Evolutionary conservation across 2,888 invertebrate species (phyloP).

Genomic region (Spialia ferax): DNA sequence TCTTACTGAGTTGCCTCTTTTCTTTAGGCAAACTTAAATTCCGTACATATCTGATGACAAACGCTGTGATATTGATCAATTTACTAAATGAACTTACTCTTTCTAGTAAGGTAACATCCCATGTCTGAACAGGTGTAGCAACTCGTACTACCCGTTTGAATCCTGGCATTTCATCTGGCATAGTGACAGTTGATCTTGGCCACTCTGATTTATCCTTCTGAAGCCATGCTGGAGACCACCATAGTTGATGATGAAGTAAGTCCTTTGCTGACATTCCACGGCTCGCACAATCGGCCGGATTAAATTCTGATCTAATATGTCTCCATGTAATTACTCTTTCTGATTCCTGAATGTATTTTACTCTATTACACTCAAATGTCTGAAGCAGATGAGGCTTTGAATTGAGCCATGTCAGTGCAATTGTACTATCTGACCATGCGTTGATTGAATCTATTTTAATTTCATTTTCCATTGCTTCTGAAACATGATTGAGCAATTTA

Average conservation of each 20-base stretch:
- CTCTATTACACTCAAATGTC: constrained; percentile 18
- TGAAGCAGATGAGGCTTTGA: constrained; percentile 15
- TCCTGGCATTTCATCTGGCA: constrained; percentile 7
- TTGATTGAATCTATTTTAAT: not conserved
- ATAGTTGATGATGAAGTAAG: constrained; percentile 1
- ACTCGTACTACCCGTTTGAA: constrained; percentile 5
- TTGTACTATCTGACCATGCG: constrained; percentile 20
- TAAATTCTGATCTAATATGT: constrained; percentile 7
- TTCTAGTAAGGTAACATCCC: constrained; percentile 5
- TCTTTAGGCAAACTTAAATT: not conserved
- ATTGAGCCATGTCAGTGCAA: constrained; percentile 5
- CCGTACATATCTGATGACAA: not conserved
- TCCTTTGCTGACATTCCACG: constrained; percentile 18
- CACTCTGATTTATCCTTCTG: constrained; percentile 2
- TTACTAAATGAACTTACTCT: constrained; percentile 11
- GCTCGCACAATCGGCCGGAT: constrained; percentile 9
- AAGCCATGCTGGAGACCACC: constrained; percentile 20
- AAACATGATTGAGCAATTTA: constrained; percentile 11
- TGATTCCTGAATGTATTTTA: constrained; percentile 20
- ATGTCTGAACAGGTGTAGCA: not conserved
- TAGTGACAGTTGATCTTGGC: constrained; percentile 13
- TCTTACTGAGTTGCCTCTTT: not conserved
- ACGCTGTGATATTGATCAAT: constrained; percentile 11
- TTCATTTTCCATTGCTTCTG: not conserved
- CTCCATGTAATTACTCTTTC: constrained; percentile 14